Evolutionary conservation across 1,140 invertebrate species (phyloP).

Genomic region (Lordiphosa stackelbergi): DNA sequence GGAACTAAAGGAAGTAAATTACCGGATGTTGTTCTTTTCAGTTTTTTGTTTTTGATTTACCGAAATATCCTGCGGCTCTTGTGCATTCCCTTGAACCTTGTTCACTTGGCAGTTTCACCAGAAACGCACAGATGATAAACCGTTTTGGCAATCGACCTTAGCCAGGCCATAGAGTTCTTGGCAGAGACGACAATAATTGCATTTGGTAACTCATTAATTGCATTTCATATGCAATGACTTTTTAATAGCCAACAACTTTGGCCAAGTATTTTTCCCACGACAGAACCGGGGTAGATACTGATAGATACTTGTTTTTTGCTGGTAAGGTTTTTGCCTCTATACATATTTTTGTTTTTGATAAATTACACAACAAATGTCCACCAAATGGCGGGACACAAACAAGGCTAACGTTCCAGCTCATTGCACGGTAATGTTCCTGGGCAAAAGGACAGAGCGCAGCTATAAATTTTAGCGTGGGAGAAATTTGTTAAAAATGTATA

Average conservation of each 20-base stretch:
- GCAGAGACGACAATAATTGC: constrained; percentile 16
- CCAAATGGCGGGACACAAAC: neutral
- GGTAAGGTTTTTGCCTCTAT: neutral
- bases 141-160: constrained; percentile 47
- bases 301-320: constrained; percentile 1
- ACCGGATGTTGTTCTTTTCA: constrained; percentile 74
- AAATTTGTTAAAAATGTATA: neutral
- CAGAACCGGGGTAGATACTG: constrained; percentile 2
- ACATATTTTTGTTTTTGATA: constrained; percentile 33
- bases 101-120: constrained; percentile 49
- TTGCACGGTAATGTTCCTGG: constrained; percentile 49
- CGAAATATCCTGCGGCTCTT: constrained; percentile 68
- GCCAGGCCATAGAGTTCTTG: constrained; percentile 7
- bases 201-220: constrained; percentile 56
- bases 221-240: constrained; percentile 57
- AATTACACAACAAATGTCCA: constrained; percentile 57
- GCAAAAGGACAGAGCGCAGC: constrained; percentile 43
- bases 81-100: constrained; percentile 39
- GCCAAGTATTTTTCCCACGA: constrained; percentile 47
- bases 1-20: constrained; percentile 77
- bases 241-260: constrained; percentile 51
- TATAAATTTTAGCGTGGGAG: constrained; percentile 48
- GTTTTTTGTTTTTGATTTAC: constrained; percentile 56
- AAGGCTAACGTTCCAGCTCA: constrained; percentile 46
- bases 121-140: constrained; percentile 24